Conservation (phyloP, 2,113 vertebrate genomes). For the Dasyprocta punctata region DNA sequence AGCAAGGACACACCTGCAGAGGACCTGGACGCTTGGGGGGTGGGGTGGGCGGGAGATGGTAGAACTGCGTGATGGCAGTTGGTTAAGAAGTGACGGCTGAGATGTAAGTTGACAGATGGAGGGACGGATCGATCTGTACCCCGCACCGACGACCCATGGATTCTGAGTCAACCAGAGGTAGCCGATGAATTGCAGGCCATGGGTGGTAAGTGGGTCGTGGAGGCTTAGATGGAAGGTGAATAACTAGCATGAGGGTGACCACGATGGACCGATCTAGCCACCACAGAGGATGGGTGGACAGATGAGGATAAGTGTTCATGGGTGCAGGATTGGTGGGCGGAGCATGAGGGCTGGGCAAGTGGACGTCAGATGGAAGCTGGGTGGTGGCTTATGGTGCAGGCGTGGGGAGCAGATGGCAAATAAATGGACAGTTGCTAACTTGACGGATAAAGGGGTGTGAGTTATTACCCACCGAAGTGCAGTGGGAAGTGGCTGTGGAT, state of each 20-base stretch:
- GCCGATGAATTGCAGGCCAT: not conserved
- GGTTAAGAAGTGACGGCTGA: not conserved
- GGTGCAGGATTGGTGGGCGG: fast-evolving
- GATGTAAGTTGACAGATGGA: not conserved
- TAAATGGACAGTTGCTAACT: not conserved
- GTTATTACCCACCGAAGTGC: fast-evolving
- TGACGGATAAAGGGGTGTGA: not conserved
- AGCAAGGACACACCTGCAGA: too few relatives aligned
- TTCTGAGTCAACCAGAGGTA: not conserved
- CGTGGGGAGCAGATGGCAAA: not conserved
- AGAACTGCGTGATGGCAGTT: not conserved
- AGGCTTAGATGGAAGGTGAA: not conserved
- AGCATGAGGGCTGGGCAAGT: not conserved
- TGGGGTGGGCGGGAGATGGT: not conserved
- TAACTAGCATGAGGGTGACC: not conserved
- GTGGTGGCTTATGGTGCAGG: not conserved
- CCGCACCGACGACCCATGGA: not conserved
- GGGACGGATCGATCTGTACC: not conserved
- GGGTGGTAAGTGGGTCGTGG: not conserved
- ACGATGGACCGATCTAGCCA: not conserved
- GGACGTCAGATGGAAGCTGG: too few relatives aligned
- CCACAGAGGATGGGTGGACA: not conserved
- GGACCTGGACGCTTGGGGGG: not conserved
- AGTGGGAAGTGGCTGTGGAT: not conserved
- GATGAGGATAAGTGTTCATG: too few relatives aligned